phyloP scores from a whole-genome alignment of 1,140 invertebrate species.

The Drosophila hydei region DNA sequence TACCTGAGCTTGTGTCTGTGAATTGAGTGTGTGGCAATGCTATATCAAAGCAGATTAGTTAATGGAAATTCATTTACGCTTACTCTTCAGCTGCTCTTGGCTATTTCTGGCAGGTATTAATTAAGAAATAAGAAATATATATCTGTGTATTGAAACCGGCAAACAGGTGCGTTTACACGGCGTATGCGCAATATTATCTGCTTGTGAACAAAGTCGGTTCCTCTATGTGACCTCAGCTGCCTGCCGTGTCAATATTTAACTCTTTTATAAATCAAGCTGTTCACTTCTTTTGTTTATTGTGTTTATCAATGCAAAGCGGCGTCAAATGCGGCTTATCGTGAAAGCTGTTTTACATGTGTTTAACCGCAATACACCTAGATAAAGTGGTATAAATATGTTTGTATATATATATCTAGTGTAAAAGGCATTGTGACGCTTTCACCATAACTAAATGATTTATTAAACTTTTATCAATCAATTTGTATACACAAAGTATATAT shows the following conservation, averaged over 20 bases:
- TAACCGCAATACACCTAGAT: background rate
- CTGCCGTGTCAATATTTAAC: constrained; percentile 19
- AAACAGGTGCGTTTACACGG: background rate
- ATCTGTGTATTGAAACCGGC: background rate
- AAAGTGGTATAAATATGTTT: background rate
- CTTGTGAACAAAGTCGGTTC: too few relatives aligned
- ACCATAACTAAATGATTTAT: constrained; percentile 6
- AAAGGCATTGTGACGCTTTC: background rate
- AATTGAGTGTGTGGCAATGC: constrained; percentile 17
- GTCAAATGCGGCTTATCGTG: constrained; percentile 29
- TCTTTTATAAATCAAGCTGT: constrained; percentile 37
- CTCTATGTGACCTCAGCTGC: background rate
- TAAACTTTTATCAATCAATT: background rate
- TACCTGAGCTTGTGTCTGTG: background rate
- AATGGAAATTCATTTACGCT: constrained; percentile 22
- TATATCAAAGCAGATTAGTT: constrained; percentile 12
- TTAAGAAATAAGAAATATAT: constrained; percentile 1
- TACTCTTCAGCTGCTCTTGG: constrained; percentile 19
- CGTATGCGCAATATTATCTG: constrained; percentile 20
- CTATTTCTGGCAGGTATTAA: constrained; percentile 42
- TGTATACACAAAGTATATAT: too few relatives aligned
- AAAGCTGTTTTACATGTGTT: constrained; percentile 1
- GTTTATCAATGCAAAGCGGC: constrained; percentile 22
- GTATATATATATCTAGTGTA: background rate
- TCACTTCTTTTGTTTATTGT: constrained; percentile 8